Conservation (phyloP, 2,888 invertebrate genomes). For the Eilema sororculum region DNA sequence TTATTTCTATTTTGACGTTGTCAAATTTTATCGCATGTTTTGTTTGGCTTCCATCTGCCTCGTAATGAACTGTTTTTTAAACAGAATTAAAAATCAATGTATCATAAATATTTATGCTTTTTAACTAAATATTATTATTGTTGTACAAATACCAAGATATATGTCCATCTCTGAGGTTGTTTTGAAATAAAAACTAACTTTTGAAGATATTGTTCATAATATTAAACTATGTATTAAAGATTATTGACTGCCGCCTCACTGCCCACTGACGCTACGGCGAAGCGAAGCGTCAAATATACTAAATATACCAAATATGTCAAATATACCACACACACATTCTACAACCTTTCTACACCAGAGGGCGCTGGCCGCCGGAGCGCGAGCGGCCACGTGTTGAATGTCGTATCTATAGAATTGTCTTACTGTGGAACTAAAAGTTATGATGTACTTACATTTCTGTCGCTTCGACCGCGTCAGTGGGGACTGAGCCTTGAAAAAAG, state of each 20-base stretch:
- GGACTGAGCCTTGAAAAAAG: constrained; percentile 8
- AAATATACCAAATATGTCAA: too few species aligned
- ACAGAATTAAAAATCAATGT: constrained; percentile 46
- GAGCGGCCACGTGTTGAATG: not conserved
- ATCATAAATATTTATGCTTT: constrained; percentile 41
- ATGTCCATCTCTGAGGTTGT: constrained; percentile 28
- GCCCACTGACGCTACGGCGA: constrained; percentile 2
- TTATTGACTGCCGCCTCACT: constrained; percentile 22
- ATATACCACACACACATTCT: too few species aligned
- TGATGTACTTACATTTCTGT: not conserved
- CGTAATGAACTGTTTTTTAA: constrained; percentile 40
- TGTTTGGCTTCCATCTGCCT: constrained; percentile 53
- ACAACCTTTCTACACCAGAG: too few species aligned
- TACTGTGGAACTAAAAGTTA: not conserved
- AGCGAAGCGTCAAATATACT: not conserved
- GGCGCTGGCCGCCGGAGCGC: not conserved
- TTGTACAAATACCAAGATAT: constrained; percentile 31
- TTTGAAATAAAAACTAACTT: constrained; percentile 33
- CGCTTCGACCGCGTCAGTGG: not conserved
- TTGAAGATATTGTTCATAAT: constrained; percentile 22
- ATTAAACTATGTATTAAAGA: constrained; percentile 19
- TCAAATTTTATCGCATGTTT: constrained; percentile 61
- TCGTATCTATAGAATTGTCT: not conserved
- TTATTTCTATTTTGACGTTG: constrained; percentile 66
- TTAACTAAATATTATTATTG: constrained; percentile 34